Base-by-base conservation (phyloP, 2,797 vertebrate genomes). In the Acanthornis magna region DNA sequence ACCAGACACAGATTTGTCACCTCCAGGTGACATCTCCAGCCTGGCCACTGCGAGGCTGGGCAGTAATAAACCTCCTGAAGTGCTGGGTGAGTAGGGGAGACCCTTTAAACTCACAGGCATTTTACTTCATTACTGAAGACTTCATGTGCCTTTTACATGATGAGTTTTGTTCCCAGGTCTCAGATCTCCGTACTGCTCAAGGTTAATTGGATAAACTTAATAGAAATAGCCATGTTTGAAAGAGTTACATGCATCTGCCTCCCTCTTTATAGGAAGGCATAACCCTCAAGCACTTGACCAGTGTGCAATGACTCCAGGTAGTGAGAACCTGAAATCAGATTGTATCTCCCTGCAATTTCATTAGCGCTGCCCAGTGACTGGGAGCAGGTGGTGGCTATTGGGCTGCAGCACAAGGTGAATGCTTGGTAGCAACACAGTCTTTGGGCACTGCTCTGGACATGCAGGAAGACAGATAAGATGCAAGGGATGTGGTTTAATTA, bases 401-500 rank as follows among this genome's bases (percentile, higher is more conserved):
- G 65, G 62, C 40, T 65, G 34, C 42, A 73, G 73, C 3, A 18
- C 2, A 13, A 88, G 58, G 66, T 38, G 53, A 91, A 36, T 1
- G 5, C 47, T 89, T 1, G 1, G 58, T 65, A 62, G 51, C 22
- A 15, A 40, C 3, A 3, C 30, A 50, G 54, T 77, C 62, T 81
- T 84, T 2, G 11, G 70, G 70, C 73, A 74, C 65, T 66, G 62
- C 72, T 79, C 74, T 94, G 88, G 84, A 87, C 71, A 23, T 4
- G 88, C 93, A 95, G 96, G 88, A 96, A 96, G 77, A 85, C 86
- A 91, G 95, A 95, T 95, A 97, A 95, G 94, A 95, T 74, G 71
- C 74, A 95, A 94, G 77, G 90, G 94, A 97, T 95, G 90, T 96
- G 92, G 90, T 94, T 95, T 93, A 94, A 95, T 96, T 92, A 91